phyloP scores from a whole-genome alignment of 2,888 invertebrate species.

The Acronicta alni region DNA sequence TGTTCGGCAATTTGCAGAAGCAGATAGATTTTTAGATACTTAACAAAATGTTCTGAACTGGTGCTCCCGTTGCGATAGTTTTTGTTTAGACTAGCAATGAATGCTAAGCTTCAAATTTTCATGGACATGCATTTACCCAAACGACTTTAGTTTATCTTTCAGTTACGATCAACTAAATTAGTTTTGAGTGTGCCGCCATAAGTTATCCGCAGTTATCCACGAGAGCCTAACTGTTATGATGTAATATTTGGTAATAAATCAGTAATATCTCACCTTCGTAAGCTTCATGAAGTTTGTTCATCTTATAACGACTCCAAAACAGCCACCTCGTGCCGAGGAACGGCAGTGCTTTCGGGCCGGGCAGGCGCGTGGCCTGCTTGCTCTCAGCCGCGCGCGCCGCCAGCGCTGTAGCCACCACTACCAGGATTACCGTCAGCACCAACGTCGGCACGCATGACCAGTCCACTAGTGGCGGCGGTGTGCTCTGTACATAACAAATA shows the following conservation, averaged over 20 bases:
- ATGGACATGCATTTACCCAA: too few species aligned
- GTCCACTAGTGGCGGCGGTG: constrained; percentile 79
- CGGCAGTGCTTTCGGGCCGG: constrained; percentile 93
- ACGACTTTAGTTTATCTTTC: too few species aligned
- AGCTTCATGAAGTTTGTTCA: constrained; percentile 94
- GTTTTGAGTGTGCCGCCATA: too few species aligned
- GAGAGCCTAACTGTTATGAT: too few species aligned
- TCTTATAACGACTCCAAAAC: constrained; percentile 91
- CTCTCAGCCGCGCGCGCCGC: constrained; percentile 68
- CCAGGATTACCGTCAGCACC: constrained; percentile 71
- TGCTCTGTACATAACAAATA: constrained; percentile 62
- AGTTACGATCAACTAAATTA: too few species aligned
- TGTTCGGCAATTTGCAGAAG: too few species aligned
- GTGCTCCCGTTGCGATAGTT: too few species aligned
- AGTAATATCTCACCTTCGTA: constrained; percentile 91
- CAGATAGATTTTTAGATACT: too few species aligned
- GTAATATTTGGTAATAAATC: not conserved
- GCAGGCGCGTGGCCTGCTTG: constrained; percentile 84
- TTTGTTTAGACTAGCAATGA: too few species aligned
- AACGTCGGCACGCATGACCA: constrained; percentile 84
- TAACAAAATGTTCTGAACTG: too few species aligned
- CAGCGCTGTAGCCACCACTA: constrained; percentile 73
- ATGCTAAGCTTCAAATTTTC: too few species aligned
- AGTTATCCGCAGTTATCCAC: too few species aligned
- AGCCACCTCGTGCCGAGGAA: constrained; percentile 95